These are phyloP conservation scores for Rhabdornis inornatus DNA, from an alignment of 2,113 vertebrate species.

Conservation along the genomic window DNA sequence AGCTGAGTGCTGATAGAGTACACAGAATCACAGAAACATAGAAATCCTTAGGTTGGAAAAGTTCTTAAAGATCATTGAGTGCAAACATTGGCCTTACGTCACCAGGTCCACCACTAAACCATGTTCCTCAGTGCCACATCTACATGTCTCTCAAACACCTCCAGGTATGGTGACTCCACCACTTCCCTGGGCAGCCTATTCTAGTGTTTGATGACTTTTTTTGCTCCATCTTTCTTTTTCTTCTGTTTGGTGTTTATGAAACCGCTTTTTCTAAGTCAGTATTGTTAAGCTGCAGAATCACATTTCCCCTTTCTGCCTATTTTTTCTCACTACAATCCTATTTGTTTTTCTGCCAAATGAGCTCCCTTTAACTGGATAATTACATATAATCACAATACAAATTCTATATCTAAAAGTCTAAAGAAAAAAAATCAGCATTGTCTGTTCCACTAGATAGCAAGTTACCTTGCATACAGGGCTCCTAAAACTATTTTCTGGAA, in stretches of 20 bases:
- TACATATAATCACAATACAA: neutral
- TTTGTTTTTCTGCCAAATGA: neutral
- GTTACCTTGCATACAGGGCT: neutral
- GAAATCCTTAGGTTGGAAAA: neutral
- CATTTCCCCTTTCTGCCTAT: neutral
- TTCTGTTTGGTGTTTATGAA: neutral
- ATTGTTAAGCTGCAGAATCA: neutral
- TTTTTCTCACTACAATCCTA: neutral
- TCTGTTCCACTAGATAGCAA: neutral
- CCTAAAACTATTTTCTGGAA: neutral
- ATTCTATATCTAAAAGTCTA: neutral
- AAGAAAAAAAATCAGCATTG: neutral
- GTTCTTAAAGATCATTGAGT: neutral
- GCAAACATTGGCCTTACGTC: too few species aligned
- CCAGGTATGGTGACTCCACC: neutral
- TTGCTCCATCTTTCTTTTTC: neutral
- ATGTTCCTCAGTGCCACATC: neutral
- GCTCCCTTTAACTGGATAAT: neutral
- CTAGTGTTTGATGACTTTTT: neutral
- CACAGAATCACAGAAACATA: neutral
- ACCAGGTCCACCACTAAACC: neutral
- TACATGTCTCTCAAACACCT: neutral
- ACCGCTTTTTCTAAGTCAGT: neutral
- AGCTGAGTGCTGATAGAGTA: neutral
- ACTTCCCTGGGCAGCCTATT: neutral